Evolutionary conservation across 1,140 invertebrate species (phyloP), one percentile per base, ranked within the genome.

Genomic region (Drosophila nigromelanica): DNA sequence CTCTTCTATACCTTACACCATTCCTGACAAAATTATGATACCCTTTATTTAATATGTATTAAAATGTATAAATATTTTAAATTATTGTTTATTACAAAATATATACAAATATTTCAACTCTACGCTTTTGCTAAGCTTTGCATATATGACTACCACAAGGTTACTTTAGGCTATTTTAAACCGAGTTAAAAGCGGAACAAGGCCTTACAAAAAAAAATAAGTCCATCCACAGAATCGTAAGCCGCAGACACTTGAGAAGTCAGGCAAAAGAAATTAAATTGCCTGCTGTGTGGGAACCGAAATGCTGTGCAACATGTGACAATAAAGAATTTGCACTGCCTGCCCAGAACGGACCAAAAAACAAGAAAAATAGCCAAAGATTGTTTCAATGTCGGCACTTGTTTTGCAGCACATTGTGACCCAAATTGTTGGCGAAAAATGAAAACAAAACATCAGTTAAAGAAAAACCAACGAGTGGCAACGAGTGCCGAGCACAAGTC

Each of bases 211-310:
- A 50, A 18, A 35, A 58, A 52, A 69, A 50, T 14, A 61, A 61
- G 27, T 42, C 12, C 39, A 33, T 43, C 2, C 10, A 40, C n/a
- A 55, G 10, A 42, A n/a, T 24, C 37, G 14, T 42, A 43, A 37
- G 24, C 51, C 43, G 11, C 70, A 81, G 45, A 56, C 75, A 86
- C 81, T 85, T 85, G 74, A 85, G 75, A 87, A 69, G 60, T 76
- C 80, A 58, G 51, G 48, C 55, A 37, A 54, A 50, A 27, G 50
- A 47, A 11, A 18, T 27, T 68, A 59, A 86, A 76, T 71, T 72
- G 79, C 83, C 85, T 69, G 83, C 83, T 89, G 83, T 89, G 83
- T 89, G 83, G 83, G 83, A 89, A 89, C 83, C 76, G 54, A 83
- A 78, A 79, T 61, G 69, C 27, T 70, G 50, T 75, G 75, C 77